Conservation (phyloP, 2,888 invertebrate species). For the Fragum sueziense region DNA sequence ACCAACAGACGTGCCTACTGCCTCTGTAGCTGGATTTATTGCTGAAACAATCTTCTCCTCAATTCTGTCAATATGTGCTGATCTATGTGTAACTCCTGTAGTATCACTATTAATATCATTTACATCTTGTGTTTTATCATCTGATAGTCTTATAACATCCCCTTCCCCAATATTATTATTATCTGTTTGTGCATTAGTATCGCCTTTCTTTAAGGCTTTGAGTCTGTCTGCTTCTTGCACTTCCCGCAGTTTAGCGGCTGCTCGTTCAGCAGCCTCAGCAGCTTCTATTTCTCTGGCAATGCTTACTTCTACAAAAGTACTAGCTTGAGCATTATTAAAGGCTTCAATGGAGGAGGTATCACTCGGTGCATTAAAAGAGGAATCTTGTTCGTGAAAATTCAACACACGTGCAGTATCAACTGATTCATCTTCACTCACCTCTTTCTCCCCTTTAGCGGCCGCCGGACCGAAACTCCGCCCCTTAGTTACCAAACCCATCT, state of each 20-base stretch:
- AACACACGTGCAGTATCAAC: slow-evolving; percentile 35
- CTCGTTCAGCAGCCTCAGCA: slow-evolving; percentile 12
- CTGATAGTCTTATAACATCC: background rate
- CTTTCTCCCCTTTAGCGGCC: slow-evolving; percentile 64
- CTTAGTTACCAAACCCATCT: slow-evolving; percentile 69
- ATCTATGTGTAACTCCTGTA: background rate
- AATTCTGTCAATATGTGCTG: background rate
- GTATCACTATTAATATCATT: background rate
- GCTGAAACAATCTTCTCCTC: background rate
- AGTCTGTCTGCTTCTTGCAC: slow-evolving; percentile 14
- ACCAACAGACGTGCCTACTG: background rate
- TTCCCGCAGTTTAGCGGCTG: slow-evolving; percentile 1
- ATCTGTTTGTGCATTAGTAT: background rate
- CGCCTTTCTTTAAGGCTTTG: background rate
- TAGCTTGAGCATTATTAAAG: slow-evolving; percentile 26
- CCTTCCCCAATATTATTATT: background rate
- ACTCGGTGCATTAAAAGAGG: slow-evolving; percentile 23
- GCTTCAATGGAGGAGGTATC: slow-evolving; percentile 17
- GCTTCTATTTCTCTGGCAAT: slow-evolving; percentile 26
- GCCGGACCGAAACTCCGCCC: slow-evolving; percentile 69
- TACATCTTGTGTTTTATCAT: background rate
- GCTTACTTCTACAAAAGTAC: slow-evolving; percentile 23
- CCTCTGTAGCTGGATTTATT: background rate
- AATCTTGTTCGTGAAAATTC: slow-evolving; percentile 21
- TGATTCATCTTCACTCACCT: slow-evolving; percentile 59